Percentiles rank a stretch among this genome's conserved stretches.
phyloP scores from a whole-genome alignment of 2,113 vertebrate genomes.

The Penelope pileata region DNA sequence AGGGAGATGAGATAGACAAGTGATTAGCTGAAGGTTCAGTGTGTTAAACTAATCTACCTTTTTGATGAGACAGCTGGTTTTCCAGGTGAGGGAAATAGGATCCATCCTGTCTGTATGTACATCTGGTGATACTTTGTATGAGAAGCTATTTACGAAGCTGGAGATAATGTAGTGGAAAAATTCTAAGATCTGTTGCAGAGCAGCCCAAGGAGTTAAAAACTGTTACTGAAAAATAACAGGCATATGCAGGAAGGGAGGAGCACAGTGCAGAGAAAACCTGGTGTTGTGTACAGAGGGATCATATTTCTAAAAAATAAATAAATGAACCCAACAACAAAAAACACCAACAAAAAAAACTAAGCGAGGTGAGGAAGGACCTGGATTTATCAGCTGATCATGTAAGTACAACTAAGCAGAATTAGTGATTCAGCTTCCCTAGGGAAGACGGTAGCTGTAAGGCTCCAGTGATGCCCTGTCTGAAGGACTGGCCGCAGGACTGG shows the following conservation, averaged over 20 bases:
- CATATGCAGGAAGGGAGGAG: not conserved
- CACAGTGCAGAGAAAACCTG: not conserved
- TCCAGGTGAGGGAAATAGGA: not conserved
- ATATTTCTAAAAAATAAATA: not conserved
- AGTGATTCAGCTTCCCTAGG: not conserved
- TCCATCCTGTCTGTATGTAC: not conserved
- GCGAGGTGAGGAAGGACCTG: not conserved
- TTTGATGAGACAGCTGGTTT: not conserved
- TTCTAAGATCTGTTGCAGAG: not conserved
- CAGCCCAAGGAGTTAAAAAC: not conserved
- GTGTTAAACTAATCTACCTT: not conserved
- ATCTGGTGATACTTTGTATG: not conserved
- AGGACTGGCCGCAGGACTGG: not conserved
- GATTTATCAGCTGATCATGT: not conserved
- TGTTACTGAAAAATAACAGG: not conserved
- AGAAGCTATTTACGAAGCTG: not conserved
- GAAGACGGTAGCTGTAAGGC: not conserved
- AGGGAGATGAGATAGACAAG: not conserved
- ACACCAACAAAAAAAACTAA: not conserved
- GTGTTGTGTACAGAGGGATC: not conserved
- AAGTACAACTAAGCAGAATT: not conserved
- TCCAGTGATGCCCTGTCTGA: not conserved
- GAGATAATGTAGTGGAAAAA: not conserved
- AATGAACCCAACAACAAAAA: not conserved
- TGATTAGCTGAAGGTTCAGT: not conserved